Percentiles rank a stretch among this genome's conserved stretches.
Conservation (phyloP, 2,113 vertebrate genomes). For the Ailurus styani region DNA sequence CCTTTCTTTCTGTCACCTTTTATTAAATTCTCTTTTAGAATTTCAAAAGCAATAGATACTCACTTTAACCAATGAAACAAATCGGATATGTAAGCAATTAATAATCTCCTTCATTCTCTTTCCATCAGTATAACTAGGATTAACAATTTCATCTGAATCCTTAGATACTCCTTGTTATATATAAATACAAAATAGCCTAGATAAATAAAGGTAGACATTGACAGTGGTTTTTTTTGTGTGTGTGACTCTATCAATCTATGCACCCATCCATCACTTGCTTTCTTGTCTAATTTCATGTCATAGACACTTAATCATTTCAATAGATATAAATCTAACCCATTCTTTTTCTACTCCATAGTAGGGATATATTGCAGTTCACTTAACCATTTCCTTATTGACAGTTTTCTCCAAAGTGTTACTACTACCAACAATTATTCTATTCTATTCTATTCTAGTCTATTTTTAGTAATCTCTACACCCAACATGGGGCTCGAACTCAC, state of each 20-base stretch:
- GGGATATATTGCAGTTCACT: neutral
- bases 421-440: neutral
- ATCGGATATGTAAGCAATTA: neutral
- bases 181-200: neutral
- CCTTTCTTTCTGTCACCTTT: neutral
- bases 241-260: rapidly evolving
- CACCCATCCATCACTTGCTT: neutral
- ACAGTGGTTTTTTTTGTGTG: neutral
- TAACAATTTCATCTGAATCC: too few species aligned
- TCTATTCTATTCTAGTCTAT: too few species aligned
- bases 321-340: neutral
- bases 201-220: neutral
- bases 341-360: neutral
- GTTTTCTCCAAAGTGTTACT: neutral
- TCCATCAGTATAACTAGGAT: neutral
- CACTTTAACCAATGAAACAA: neutral
- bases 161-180: neutral
- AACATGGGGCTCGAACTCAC: too few species aligned
- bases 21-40: neutral
- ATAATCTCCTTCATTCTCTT: neutral
- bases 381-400: neutral
- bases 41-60: neutral
- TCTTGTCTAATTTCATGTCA: neutral
- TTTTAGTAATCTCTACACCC: too few species aligned
- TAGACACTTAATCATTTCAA: neutral